These are phyloP conservation scores for Polypterus senegalus DNA, from an alignment of 2,113 vertebrate genomes.

Conservation along the genomic window DNA sequence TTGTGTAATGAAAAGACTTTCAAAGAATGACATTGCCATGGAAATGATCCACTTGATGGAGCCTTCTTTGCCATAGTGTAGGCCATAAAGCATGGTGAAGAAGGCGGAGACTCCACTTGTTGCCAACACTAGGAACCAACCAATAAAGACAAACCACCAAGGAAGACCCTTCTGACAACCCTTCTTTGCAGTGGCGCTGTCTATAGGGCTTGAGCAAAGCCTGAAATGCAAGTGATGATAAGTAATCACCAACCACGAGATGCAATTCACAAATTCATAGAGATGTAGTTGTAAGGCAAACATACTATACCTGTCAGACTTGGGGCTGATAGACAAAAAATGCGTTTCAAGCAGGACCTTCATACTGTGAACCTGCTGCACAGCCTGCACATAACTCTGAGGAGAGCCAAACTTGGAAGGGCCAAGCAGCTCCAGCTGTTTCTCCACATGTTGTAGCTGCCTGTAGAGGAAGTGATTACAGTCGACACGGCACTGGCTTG, in stretches of 20 bases:
- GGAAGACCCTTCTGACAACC: constrained; percentile 56
- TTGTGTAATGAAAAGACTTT: constrained; percentile 87
- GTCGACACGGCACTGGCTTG: constrained; percentile 38
- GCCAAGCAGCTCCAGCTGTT: constrained; percentile 59
- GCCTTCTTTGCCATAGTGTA: constrained; percentile 73
- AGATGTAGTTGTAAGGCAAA: background rate
- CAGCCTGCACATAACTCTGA: constrained; percentile 56
- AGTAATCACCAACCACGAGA: background rate
- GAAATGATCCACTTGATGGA: constrained; percentile 88
- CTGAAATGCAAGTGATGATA: constrained; percentile 17
- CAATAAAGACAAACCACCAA: constrained; percentile 84
- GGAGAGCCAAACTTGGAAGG: constrained; percentile 49
- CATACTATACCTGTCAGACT: constrained; percentile 34
- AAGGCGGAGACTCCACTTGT: constrained; percentile 73
- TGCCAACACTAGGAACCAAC: constrained; percentile 69
- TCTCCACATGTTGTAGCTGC: constrained; percentile 69
- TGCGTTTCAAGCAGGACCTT: constrained; percentile 53
- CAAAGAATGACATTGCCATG: constrained; percentile 77
- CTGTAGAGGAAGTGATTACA: constrained; percentile 61
- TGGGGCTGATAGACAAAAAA: constrained; percentile 2
- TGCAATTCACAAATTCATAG: constrained; percentile 1
- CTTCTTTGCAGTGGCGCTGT: constrained; percentile 32
- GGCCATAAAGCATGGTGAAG: constrained; percentile 84
- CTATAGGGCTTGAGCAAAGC: constrained; percentile 31
- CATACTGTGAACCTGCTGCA: constrained; percentile 68